Evolutionary conservation across 2,888 invertebrate genomes (phyloP).

Genomic region (Acronicta psi): DNA sequence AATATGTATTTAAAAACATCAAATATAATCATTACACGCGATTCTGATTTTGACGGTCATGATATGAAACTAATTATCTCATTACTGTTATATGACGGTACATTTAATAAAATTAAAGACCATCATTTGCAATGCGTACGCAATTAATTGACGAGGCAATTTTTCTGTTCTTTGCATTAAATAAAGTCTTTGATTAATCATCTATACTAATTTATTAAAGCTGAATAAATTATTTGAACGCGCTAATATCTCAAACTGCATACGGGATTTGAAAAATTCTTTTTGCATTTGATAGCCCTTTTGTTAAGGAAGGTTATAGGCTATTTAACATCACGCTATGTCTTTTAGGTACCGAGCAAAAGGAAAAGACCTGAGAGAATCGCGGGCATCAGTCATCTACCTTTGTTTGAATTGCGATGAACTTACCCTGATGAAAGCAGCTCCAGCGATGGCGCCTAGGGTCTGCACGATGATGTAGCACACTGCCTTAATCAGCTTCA

Average conservation of each 20-base stretch:
- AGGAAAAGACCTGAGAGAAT: too few species aligned
- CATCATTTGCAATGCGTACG: conserved; percentile 16
- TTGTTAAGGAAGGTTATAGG: too few species aligned
- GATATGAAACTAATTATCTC: conserved; percentile 38
- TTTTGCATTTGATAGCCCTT: too few species aligned
- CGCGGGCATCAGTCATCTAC: too few species aligned
- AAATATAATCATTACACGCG: conserved; percentile 38
- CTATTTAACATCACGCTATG: too few species aligned
- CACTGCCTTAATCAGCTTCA: conserved; percentile 93
- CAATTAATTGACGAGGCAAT: conserved; percentile 6
- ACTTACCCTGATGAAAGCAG: conserved; percentile 92
- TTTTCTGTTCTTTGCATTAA: not conserved
- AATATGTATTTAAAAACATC: conserved; percentile 35
- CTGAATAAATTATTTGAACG: too few species aligned
- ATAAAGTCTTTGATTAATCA: not conserved
- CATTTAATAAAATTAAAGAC: conserved; percentile 23
- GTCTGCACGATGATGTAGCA: conserved; percentile 95
- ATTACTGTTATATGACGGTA: conserved; percentile 29
- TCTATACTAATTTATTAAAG: too few species aligned
- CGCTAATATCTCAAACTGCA: too few species aligned
- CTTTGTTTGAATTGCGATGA: too few species aligned
- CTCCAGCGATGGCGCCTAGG: conserved; percentile 94
- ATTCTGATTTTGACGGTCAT: conserved; percentile 13
- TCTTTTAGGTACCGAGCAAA: too few species aligned
- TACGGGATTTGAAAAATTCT: too few species aligned